Evolutionary conservation across 2,113 vertebrate species (phyloP).

Genomic region (Bujurquina vittata): DNA sequence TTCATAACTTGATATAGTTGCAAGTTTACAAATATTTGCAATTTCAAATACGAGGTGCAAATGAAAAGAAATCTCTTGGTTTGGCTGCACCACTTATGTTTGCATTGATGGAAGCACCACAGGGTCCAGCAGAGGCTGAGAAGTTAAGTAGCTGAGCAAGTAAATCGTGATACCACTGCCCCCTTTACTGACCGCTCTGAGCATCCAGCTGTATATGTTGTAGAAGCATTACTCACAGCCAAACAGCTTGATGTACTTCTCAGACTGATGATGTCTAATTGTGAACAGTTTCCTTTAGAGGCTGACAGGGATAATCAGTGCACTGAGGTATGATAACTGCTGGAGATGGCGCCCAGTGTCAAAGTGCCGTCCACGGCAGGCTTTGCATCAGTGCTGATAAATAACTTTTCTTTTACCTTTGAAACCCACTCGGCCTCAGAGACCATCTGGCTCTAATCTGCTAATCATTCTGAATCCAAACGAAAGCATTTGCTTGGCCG

Average conservation of each 20-base stretch:
- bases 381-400: neutral
- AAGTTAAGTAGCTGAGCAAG: conserved; percentile 11
- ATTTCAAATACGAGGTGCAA: neutral
- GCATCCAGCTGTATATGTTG: conserved; percentile 2
- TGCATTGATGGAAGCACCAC: neutral
- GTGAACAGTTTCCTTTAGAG: neutral
- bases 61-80: neutral
- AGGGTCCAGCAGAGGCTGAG: neutral
- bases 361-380: neutral
- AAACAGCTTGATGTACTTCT: neutral
- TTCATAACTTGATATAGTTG: neutral
- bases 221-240: neutral
- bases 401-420: neutral
- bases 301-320: neutral
- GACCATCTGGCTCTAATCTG: neutral
- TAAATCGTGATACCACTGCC: neutral
- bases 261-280: neutral
- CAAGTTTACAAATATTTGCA: neutral
- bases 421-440: neutral
- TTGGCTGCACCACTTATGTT: neutral
- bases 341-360: neutral
- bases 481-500: neutral
- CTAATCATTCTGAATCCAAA: neutral
- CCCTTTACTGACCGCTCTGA: neutral
- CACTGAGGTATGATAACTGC: neutral